phyloP scores from a whole-genome alignment of 2,113 vertebrate species.

The Paratilapia polleni region DNA sequence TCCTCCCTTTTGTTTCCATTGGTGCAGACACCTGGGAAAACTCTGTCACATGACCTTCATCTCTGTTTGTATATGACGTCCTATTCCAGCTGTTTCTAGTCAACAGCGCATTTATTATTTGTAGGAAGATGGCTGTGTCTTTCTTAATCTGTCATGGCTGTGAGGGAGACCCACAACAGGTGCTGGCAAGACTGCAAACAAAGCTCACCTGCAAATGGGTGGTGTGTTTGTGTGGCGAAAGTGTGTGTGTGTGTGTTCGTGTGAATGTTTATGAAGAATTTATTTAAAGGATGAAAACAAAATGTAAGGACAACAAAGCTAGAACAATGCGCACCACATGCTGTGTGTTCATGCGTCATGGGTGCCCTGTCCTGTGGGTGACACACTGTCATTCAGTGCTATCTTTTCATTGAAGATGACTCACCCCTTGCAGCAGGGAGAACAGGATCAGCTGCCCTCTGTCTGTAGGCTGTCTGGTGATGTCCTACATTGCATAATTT shows the following conservation, averaged over 20 bases:
- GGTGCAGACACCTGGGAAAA: slow-evolving; percentile 33
- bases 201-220: slow-evolving; percentile 38
- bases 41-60: slow-evolving; percentile 32
- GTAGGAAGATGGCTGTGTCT: slow-evolving; percentile 16
- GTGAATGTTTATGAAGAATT: background rate
- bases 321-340: background rate
- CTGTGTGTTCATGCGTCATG: slow-evolving; percentile 27
- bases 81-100: slow-evolving; percentile 8
- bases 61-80: slow-evolving; percentile 15
- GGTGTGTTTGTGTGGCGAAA: background rate
- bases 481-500: slow-evolving; percentile 38
- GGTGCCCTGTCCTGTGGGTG: slow-evolving; percentile 46
- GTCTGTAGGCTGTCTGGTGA: slow-evolving; percentile 32
- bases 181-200: slow-evolving; percentile 39
- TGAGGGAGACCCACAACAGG: slow-evolving; percentile 23
- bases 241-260: background rate
- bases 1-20: slow-evolving; percentile 39
- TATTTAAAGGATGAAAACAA: background rate
- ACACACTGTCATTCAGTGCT: slow-evolving; percentile 51
- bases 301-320: background rate
- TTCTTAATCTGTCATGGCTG: slow-evolving; percentile 11
- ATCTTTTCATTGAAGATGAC: slow-evolving; percentile 58
- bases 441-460: slow-evolving; percentile 50
- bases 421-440: slow-evolving; percentile 53
- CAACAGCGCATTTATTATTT: slow-evolving; percentile 31